Percentiles rank a stretch among this genome's conserved stretches.
These are phyloP conservation scores for Drosophila setifemur DNA, from an alignment of 1,140 invertebrate genomes.

Conservation along the genomic window DNA sequence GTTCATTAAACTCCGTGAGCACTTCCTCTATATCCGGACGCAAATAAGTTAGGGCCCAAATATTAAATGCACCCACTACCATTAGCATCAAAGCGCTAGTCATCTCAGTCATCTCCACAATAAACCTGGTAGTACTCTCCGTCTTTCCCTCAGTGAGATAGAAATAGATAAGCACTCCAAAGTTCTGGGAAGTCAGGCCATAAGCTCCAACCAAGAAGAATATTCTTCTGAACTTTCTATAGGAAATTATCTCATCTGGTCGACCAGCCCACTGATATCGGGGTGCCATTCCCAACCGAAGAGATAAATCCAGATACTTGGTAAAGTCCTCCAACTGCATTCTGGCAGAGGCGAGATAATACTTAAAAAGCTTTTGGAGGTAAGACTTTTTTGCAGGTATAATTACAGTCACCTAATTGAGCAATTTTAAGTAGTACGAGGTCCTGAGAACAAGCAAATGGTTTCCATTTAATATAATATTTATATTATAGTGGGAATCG, in stretches of 20 bases:
- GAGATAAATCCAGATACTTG: constrained; percentile 52
- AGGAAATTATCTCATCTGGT: neutral
- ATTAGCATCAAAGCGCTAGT: constrained; percentile 49
- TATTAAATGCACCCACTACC: constrained; percentile 41
- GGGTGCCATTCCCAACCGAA: constrained; percentile 36
- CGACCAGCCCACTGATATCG: constrained; percentile 24
- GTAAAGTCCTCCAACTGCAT: constrained; percentile 52
- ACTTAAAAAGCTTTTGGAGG: too few species aligned
- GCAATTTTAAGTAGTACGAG: constrained; percentile 3
- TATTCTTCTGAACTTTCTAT: too few species aligned
- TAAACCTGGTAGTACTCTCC: neutral
- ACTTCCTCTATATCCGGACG: constrained; percentile 33
- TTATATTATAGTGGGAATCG: too few species aligned
- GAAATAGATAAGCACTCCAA: constrained; percentile 53
- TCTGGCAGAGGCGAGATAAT: too few species aligned
- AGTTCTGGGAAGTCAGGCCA: constrained; percentile 57
- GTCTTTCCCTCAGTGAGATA: constrained; percentile 4
- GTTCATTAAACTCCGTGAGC: constrained; percentile 43
- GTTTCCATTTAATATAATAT: too few species aligned
- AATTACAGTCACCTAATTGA: too few species aligned
- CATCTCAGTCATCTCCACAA: constrained; percentile 54
- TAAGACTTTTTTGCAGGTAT: too few species aligned
- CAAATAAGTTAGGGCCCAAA: constrained; percentile 42
- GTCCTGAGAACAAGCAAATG: too few species aligned
- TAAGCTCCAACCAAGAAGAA: too few species aligned